phyloP scores from a whole-genome alignment of 1,140 invertebrate species.

The Nymphalis io region DNA sequence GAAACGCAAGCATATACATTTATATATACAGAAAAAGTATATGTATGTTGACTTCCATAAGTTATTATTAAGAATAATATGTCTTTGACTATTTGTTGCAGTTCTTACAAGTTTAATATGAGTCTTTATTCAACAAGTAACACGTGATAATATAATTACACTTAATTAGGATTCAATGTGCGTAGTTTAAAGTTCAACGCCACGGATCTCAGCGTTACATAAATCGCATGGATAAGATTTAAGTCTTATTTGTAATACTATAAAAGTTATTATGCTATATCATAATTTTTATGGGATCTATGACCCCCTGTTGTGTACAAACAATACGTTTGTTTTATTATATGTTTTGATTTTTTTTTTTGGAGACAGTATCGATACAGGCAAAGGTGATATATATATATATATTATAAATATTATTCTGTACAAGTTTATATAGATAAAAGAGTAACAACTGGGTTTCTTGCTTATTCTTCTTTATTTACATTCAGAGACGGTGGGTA shows the following conservation, averaged over 20 bases:
- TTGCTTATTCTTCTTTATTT: too few relatives aligned
- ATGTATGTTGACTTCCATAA: too few relatives aligned
- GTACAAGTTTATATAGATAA: too few relatives aligned
- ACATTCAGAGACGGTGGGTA: too few relatives aligned
- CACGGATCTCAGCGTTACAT: slow-evolving; percentile 28
- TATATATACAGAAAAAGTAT: too few relatives aligned
- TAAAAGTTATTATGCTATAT: slow-evolving; percentile 11
- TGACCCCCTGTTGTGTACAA: neutral
- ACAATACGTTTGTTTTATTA: neutral
- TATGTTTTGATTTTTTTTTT: too few relatives aligned
- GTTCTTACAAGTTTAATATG: slow-evolving; percentile 7
- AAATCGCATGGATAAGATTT: neutral
- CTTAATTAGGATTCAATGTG: slow-evolving; percentile 33
- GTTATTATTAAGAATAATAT: neutral
- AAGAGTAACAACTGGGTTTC: too few relatives aligned
- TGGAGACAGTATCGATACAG: too few relatives aligned
- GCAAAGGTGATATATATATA: too few relatives aligned
- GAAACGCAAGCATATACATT: too few relatives aligned
- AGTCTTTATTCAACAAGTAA: slow-evolving; percentile 5
- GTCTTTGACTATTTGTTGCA: neutral
- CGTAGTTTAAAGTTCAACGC: slow-evolving; percentile 48
- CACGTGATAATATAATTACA: slow-evolving; percentile 24
- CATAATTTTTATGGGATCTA: neutral
- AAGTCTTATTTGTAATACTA: neutral
- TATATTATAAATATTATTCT: too few relatives aligned